Percentiles rank a stretch among this genome's conserved stretches.
Evolutionary conservation across 35 echinoderm and acorn worm genomes (phyloP).

Genomic region (Stichopus chloronotus): DNA sequence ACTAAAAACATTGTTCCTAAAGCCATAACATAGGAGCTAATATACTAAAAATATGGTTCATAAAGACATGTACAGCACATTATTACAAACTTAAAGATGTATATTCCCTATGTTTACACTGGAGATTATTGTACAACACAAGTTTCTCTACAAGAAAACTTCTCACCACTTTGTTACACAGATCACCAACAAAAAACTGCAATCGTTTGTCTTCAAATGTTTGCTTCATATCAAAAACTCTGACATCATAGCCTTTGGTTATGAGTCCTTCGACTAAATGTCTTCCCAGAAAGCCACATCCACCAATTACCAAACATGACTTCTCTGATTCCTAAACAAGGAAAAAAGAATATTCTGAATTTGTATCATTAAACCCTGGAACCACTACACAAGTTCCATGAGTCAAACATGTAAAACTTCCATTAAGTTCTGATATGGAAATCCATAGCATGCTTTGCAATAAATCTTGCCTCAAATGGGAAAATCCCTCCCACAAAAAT

Average conservation of each 20-base stretch:
- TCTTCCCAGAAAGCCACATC: constrained; percentile 93
- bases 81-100: too few relatives aligned
- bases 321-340: constrained; percentile 2
- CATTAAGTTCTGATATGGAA: too few relatives aligned
- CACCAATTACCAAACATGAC: constrained; percentile 91
- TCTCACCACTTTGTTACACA: constrained; percentile 81
- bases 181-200: constrained; percentile 84
- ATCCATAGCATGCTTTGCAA: not conserved
- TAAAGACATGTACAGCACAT: too few relatives aligned
- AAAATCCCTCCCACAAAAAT: too few relatives aligned
- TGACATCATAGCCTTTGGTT: constrained; percentile 76
- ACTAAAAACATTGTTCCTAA: not conserved
- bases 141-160: not conserved
- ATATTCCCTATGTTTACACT: too few relatives aligned
- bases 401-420: too few relatives aligned
- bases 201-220: constrained; percentile 87
- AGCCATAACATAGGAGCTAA: too few relatives aligned
- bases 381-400: too few relatives aligned
- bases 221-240: constrained; percentile 88
- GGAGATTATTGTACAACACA: not conserved
- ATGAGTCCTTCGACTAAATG: constrained; percentile 87
- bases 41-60: too few relatives aligned
- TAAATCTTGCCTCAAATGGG: too few relatives aligned
- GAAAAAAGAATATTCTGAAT: not conserved
- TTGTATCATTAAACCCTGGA: not conserved